These are phyloP conservation scores for Myiotriccus ornatus DNA, from an alignment of 2,797 vertebrate genomes.

Conservation along the genomic window DNA sequence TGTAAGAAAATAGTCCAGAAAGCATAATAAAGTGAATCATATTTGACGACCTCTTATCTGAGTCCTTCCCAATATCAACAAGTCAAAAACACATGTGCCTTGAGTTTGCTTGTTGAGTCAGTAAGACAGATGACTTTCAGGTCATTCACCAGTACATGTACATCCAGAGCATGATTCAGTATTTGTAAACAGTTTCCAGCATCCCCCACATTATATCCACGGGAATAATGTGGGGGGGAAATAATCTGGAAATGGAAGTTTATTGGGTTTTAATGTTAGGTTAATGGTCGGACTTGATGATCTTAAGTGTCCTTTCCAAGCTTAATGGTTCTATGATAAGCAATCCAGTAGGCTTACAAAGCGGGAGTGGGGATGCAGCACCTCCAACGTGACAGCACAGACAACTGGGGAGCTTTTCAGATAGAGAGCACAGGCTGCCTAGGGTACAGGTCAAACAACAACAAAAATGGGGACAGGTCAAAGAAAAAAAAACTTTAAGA, in stretches of 20 bases:
- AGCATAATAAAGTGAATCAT: neutral
- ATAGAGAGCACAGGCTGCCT: neutral
- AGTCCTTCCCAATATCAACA: neutral
- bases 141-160: neutral
- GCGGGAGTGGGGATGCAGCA: neutral
- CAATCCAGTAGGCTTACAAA: neutral
- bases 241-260: neutral
- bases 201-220: neutral
- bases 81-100: neutral
- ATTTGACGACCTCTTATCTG: neutral
- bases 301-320: neutral
- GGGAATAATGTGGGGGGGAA: neutral
- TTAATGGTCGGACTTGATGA: neutral
- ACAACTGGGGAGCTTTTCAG: neutral
- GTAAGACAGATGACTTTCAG: neutral
- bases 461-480: neutral
- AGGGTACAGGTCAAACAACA: neutral
- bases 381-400: accelerated
- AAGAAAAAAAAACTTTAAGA: neutral
- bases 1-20: neutral
- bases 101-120: neutral
- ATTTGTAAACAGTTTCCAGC: neutral
- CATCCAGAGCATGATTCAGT: neutral
- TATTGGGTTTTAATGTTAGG: neutral
- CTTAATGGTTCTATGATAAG: neutral